Evolutionary conservation across 2,113 vertebrate species (phyloP).

Genomic region (Regulus satrapa): DNA sequence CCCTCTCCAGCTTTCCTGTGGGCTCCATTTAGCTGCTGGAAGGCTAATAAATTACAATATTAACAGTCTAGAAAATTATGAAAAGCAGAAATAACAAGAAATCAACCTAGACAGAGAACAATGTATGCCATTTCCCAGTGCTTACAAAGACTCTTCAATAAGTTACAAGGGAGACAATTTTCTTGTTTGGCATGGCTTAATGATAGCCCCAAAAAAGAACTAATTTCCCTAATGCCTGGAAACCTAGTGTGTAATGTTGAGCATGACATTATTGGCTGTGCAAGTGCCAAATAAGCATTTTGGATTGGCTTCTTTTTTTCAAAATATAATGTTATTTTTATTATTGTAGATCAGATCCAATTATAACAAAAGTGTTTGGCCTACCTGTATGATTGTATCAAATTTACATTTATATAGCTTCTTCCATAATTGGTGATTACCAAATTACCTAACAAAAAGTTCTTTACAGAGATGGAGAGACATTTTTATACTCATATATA

Average conservation of each 20-base stretch:
- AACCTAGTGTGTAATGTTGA: neutral
- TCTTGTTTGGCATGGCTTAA: neutral
- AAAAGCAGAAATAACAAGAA: neutral
- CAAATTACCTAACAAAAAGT: neutral
- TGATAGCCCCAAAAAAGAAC: neutral
- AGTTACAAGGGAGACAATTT: neutral
- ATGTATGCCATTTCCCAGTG: neutral
- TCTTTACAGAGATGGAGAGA: neutral
- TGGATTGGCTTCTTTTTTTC: rapidly evolving
- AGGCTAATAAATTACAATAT: neutral
- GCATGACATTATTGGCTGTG: neutral
- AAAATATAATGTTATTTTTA: neutral
- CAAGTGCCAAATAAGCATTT: neutral
- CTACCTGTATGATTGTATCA: neutral
- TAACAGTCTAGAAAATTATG: neutral
- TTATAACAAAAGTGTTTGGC: neutral
- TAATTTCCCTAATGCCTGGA: neutral
- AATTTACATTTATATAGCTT: neutral
- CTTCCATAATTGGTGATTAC: neutral
- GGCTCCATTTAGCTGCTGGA: neutral
- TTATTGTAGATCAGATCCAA: neutral
- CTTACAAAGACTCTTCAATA: neutral
- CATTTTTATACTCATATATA: neutral
- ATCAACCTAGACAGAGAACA: neutral
- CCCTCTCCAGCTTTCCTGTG: neutral